Conservation (phyloP, 2,797 vertebrate genomes). For the Pangasius mekongensis region DNA sequence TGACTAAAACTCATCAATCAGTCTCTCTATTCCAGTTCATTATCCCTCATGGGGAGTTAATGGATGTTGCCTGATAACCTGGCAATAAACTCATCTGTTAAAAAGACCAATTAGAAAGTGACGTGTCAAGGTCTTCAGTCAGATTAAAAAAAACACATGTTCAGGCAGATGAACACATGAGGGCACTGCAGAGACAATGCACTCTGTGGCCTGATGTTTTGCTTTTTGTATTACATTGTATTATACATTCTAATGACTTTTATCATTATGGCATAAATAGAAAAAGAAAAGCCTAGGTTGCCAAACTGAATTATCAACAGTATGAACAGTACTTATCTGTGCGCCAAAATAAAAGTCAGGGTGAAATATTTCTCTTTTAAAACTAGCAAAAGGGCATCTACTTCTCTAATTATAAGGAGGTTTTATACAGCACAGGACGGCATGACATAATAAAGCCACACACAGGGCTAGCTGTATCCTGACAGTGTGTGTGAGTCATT, state of each 20-base stretch:
- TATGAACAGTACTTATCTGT: neutral
- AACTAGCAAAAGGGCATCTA: neutral
- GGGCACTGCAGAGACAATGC: neutral
- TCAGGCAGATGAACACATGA: neutral
- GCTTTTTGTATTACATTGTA: neutral
- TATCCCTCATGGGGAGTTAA: neutral
- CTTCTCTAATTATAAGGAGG: neutral
- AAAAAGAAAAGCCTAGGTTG: neutral
- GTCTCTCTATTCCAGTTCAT: slow-evolving; percentile 15
- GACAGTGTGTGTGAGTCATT: neutral
- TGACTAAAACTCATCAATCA: slow-evolving; percentile 13
- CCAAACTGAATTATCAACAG: neutral
- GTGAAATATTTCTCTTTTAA: neutral
- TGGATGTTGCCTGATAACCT: slow-evolving; percentile 8
- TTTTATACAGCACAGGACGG: neutral
- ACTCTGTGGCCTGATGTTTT: neutral
- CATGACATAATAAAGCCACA: neutral
- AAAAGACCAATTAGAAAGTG: neutral
- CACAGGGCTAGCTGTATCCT: neutral
- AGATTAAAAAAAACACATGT: neutral
- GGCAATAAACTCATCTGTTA: slow-evolving; percentile 14
- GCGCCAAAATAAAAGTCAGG: neutral
- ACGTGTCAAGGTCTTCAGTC: neutral
- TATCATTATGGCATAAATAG: neutral
- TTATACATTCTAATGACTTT: neutral